phyloP scores from a whole-genome alignment of 2,113 vertebrate species.

The Aythya baeri region DNA sequence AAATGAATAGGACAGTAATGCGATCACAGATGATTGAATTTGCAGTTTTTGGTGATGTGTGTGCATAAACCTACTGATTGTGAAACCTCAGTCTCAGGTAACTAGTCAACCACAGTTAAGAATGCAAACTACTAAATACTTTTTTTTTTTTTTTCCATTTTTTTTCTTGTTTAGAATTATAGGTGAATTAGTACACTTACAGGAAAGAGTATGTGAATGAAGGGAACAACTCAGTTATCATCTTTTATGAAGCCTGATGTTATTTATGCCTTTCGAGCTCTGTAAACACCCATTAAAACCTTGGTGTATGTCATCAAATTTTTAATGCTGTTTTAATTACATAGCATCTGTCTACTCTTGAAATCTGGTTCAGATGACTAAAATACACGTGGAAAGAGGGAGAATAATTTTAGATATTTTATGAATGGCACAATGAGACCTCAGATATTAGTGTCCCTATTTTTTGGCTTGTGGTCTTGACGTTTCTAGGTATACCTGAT shows the following conservation, averaged over 20 bases:
- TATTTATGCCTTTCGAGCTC: background rate
- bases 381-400: background rate
- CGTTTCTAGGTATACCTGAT: background rate
- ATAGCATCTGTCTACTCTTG: background rate
- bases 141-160: background rate
- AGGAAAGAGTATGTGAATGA: background rate
- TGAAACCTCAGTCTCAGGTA: background rate
- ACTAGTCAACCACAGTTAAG: background rate
- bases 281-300: background rate
- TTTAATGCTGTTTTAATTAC: background rate
- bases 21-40: background rate
- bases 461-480: background rate
- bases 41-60: background rate
- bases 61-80: background rate
- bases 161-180: background rate
- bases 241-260: background rate
- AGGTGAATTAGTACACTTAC: background rate
- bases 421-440: background rate
- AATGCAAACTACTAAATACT: background rate
- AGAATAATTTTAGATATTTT: background rate
- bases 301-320: background rate
- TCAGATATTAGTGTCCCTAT: background rate
- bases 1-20: background rate
- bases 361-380: background rate
- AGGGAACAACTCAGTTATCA: background rate